phyloP scores from a whole-genome alignment of 2,888 invertebrate species.

The Conus canariensis region DNA sequence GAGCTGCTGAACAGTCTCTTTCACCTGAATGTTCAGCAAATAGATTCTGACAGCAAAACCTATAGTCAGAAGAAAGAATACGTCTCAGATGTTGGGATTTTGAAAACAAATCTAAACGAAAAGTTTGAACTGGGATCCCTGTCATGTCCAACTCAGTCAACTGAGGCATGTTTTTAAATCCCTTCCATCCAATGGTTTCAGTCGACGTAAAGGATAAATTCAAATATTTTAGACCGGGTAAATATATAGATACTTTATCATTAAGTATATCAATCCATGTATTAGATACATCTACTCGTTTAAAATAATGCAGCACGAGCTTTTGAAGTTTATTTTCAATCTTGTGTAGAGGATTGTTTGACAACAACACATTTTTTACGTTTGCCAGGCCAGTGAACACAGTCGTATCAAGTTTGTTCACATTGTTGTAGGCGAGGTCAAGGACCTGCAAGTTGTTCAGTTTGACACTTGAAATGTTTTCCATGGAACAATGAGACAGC shows the following conservation, averaged over 20 bases:
- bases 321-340: background rate
- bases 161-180: constrained; percentile 21
- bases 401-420: background rate
- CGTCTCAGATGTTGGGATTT: background rate
- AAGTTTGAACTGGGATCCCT: background rate
- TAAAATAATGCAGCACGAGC: background rate
- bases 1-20: background rate
- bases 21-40: background rate
- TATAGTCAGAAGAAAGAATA: background rate
- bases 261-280: background rate
- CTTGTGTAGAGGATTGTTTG: background rate
- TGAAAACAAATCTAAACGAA: background rate
- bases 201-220: background rate
- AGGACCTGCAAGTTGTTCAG: background rate
- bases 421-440: background rate
- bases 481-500: background rate
- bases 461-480: background rate
- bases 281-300: background rate
- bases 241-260: background rate
- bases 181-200: background rate
- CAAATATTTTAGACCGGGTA: background rate
- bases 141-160: constrained; percentile 32
- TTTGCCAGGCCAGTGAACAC: background rate
- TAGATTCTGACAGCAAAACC: background rate
- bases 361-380: background rate